phyloP scores from a whole-genome alignment of 2,113 vertebrate species.

The Dasyornis broadbenti region DNA sequence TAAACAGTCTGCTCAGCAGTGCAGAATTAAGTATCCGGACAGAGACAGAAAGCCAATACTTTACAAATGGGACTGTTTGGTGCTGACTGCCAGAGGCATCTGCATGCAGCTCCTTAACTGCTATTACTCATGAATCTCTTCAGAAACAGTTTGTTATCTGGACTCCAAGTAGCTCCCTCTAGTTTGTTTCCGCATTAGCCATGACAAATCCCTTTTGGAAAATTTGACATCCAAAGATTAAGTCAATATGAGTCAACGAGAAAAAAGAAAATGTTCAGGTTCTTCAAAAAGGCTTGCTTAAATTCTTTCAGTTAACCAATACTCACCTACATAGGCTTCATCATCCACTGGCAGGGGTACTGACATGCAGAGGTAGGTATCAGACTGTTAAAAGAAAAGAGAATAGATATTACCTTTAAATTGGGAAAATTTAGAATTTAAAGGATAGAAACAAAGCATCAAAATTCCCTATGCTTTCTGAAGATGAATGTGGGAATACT shows the following conservation, averaged over 20 bases:
- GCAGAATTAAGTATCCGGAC: slow-evolving; percentile 39
- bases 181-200: slow-evolving; percentile 51
- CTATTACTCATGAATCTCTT: slow-evolving; percentile 34
- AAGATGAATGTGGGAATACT: background rate
- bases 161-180: slow-evolving; percentile 29
- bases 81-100: slow-evolving; percentile 24
- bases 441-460: background rate
- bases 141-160: slow-evolving; percentile 43
- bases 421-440: background rate
- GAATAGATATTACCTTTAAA: background rate
- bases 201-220: slow-evolving; percentile 54
- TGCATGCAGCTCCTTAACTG: slow-evolving; percentile 37
- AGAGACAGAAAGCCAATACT: slow-evolving; percentile 70
- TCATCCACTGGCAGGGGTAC: slow-evolving; percentile 78
- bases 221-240: slow-evolving; percentile 33
- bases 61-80: slow-evolving; percentile 43
- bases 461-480: background rate
- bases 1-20: slow-evolving; percentile 48
- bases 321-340: slow-evolving; percentile 91
- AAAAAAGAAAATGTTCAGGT: background rate
- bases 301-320: background rate
- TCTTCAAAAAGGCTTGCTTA: background rate
- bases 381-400: slow-evolving; percentile 79
- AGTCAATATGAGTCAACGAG: background rate
- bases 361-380: slow-evolving; percentile 91